Evolutionary conservation across 2,797 vertebrate genomes (phyloP).

Genomic region (Cyprinella venusta): DNA sequence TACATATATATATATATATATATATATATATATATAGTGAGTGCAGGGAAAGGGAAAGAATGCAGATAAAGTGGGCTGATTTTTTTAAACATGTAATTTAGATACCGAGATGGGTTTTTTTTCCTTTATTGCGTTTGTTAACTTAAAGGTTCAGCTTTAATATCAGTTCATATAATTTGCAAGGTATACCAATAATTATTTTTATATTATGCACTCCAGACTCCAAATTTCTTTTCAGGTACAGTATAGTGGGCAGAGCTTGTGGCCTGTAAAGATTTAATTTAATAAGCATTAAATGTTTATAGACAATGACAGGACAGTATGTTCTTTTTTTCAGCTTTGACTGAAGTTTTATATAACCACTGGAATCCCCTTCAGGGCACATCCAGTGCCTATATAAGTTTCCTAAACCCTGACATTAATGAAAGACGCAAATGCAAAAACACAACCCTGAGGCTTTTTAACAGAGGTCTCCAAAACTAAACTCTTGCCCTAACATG

Average conservation of each 20-base stretch:
- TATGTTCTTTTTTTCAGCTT: no score
- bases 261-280: neutral
- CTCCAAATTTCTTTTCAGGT: neutral
- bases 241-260: neutral
- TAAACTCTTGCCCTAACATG: neutral
- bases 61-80: no score
- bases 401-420: neutral
- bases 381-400: neutral
- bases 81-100: no score
- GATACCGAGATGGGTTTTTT: no score
- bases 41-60: no score
- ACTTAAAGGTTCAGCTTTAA: neutral
- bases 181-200: neutral
- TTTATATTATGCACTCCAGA: no score
- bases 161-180: neutral
- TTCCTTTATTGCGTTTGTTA: no score
- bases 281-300: neutral
- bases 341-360: neutral
- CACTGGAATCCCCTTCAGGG: neutral
- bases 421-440: slow-evolving; percentile 2
- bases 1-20: no score
- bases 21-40: no score
- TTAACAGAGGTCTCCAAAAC: neutral
- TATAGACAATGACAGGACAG: no score
- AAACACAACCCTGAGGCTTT: neutral